Evolutionary conservation across 2,888 invertebrate species (phyloP).

Genomic region (Scaptomyza caliginosa): DNA sequence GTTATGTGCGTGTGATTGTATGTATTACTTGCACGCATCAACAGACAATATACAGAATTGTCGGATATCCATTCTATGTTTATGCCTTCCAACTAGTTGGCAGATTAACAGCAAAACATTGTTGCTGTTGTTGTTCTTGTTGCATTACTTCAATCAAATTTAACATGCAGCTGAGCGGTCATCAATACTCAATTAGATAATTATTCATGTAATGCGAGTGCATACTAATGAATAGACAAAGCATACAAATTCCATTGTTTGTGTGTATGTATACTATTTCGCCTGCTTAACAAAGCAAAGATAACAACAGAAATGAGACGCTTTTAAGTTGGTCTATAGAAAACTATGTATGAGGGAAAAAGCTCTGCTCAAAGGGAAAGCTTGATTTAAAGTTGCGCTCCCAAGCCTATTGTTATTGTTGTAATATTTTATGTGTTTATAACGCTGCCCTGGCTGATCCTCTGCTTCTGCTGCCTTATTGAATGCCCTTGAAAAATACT

Average conservation of each 20-base stretch:
- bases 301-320: conserved; percentile 24
- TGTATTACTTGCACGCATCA: neutral
- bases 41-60: neutral
- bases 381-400: conserved; percentile 10
- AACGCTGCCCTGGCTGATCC: conserved; percentile 18
- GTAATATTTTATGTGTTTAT: conserved; percentile 4
- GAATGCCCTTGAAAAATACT: conserved; percentile 75
- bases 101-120: conserved; percentile 18
- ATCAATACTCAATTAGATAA: conserved; percentile 75
- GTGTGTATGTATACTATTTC: conserved; percentile 6
- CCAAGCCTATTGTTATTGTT: conserved; percentile 27
- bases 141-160: conserved; percentile 57
- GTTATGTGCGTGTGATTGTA: conserved; percentile 17
- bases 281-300: conserved; percentile 4
- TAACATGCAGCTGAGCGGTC: conserved; percentile 41
- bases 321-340: conserved; percentile 32
- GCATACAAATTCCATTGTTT: neutral
- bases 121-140: conserved; percentile 27
- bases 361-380: conserved; percentile 13
- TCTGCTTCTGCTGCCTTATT: conserved; percentile 33
- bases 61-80: conserved; percentile 49
- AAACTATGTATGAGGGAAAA: conserved; percentile 6
- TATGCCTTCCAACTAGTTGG: conserved; percentile 26
- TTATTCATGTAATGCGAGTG: conserved; percentile 36
- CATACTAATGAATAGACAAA: neutral